Percentiles rank a stretch among this genome's conserved stretches.
Conservation (phyloP, 2,797 vertebrate species). For the Heliangelus exortis region DNA sequence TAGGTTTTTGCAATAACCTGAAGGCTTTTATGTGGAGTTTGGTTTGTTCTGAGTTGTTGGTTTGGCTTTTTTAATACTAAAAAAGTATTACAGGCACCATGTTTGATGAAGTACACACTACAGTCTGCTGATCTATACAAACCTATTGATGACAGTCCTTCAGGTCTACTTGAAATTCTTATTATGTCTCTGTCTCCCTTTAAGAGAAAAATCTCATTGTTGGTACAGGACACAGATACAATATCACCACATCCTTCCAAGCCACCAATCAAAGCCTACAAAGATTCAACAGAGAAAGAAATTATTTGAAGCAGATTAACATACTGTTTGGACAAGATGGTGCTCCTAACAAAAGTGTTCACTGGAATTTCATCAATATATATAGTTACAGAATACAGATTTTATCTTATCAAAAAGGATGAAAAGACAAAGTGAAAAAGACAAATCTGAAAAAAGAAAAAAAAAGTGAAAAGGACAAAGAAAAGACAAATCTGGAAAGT, state of each 20-base stretch:
- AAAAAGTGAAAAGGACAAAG: too few relatives aligned
- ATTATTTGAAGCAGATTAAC: not conserved
- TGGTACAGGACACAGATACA: slow-evolving; percentile 93
- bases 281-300: slow-evolving; percentile 34
- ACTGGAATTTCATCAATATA: not conserved
- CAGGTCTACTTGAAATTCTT: slow-evolving; percentile 90
- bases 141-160: slow-evolving; percentile 86
- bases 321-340: not conserved
- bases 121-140: slow-evolving; percentile 59
- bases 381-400: not conserved
- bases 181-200: slow-evolving; percentile 95
- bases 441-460: too few relatives aligned
- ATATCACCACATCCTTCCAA: slow-evolving; percentile 94
- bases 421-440: not conserved
- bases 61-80: not conserved
- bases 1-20: not conserved
- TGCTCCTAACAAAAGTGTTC: not conserved
- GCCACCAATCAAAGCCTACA: slow-evolving; percentile 89
- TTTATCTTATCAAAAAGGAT: not conserved
- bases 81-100: not conserved
- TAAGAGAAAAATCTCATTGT: slow-evolving; percentile 94
- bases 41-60: not conserved
- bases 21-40: not conserved
- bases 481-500: not conserved
- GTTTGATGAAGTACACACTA: not conserved